These are phyloP conservation scores for Magallana ariakensis DNA, from an alignment of 1,140 invertebrate genomes.

Conservation along the genomic window DNA sequence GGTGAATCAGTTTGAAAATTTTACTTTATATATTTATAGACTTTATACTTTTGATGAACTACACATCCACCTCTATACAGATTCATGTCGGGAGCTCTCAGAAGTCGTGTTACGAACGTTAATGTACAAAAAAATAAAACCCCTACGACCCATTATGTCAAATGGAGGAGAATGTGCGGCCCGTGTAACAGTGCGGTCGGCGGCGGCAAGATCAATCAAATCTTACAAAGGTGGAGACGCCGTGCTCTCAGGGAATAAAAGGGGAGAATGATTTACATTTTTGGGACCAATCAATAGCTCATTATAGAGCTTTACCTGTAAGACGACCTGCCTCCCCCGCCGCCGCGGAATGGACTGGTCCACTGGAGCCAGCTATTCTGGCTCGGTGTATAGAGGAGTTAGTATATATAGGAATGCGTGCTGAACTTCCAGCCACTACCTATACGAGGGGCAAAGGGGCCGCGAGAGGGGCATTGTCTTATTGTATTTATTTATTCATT, in stretches of 20 bases:
- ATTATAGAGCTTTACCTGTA: constrained; percentile 38
- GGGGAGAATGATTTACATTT: constrained; percentile 38
- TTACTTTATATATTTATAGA: too few relatives aligned
- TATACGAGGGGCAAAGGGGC: not conserved
- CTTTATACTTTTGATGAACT: too few relatives aligned
- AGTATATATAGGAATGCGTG: constrained; percentile 38
- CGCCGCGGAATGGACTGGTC: constrained; percentile 38
- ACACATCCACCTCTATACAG: too few relatives aligned
- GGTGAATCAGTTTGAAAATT: too few relatives aligned
- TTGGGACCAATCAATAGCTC: constrained; percentile 38
- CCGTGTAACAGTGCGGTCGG: not conserved
- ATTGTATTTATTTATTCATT: not conserved
- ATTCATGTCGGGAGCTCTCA: too few relatives aligned
- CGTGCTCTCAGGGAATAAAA: constrained; percentile 25
- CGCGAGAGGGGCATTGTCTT: constrained; percentile 4
- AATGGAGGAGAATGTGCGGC: not conserved
- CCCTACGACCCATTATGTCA: constrained; percentile 11
- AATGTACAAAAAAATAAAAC: not conserved
- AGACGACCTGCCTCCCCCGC: constrained; percentile 43
- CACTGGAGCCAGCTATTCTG: constrained; percentile 51
- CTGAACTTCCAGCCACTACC: not conserved
- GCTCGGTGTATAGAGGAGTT: not conserved
- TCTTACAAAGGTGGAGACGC: constrained; percentile 12
- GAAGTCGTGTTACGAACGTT: not conserved
- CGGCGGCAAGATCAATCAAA: constrained; percentile 29